Percentiles rank a stretch among this genome's conserved stretches.
phyloP scores from a whole-genome alignment of 2,888 invertebrate genomes.

The Hylaea fasciaria region DNA sequence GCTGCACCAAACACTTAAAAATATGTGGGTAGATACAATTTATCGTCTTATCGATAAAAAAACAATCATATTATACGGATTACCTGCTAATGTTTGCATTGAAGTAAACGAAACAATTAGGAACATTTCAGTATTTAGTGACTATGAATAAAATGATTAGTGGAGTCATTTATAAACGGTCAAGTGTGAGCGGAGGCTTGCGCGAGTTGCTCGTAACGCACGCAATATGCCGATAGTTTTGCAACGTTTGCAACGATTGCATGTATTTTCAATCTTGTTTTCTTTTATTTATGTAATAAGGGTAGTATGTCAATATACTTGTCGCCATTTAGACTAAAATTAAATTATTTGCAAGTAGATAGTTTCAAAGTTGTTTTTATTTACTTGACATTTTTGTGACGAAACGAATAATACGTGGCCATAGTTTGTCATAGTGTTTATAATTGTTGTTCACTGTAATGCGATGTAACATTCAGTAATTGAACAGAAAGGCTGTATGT shows the following conservation, averaged over 20 bases:
- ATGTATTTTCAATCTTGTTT: conserved; percentile 46
- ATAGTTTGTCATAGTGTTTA: no score
- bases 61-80: no score
- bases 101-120: no score
- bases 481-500: conserved; percentile 15
- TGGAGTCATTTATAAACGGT: conserved; percentile 21
- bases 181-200: conserved; percentile 39
- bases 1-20: no score
- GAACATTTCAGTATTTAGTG: no score
- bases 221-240: conserved; percentile 45
- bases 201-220: conserved; percentile 39
- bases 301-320: conserved; percentile 45
- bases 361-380: neutral
- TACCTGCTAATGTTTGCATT: no score
- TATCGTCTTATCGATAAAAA: no score
- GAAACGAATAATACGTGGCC: no score
- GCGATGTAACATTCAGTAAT: conserved; percentile 3
- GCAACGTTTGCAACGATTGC: conserved; percentile 45
- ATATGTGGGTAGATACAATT: no score
- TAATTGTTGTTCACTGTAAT: neutral
- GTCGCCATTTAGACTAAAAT: conserved; percentile 33
- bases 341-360: conserved; percentile 8
- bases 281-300: conserved; percentile 46
- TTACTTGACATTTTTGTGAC: neutral
- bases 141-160: no score